Percentiles rank a stretch among this genome's conserved stretches.
Conservation (phyloP, 2,797 vertebrate species). For the Philypnodon macrostomus region DNA sequence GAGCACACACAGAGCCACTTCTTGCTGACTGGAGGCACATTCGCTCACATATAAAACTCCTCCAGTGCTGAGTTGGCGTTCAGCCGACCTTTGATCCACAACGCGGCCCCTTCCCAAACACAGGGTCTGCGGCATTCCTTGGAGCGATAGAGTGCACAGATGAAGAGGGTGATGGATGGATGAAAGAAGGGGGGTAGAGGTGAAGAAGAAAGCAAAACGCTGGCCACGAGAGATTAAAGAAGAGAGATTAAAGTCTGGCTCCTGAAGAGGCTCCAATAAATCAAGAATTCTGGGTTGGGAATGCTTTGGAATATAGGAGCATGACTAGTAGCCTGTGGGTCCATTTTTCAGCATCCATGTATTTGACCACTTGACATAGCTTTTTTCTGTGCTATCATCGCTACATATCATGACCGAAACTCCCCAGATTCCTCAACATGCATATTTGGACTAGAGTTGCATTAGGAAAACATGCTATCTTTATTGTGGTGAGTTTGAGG, state of each 20-base stretch:
- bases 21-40: constrained; percentile 16
- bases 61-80: constrained; percentile 65
- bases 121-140: constrained; percentile 69
- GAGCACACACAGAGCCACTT: constrained; percentile 3
- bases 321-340: constrained; percentile 35
- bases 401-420: constrained; percentile 45
- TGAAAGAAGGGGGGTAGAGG: constrained; percentile 56
- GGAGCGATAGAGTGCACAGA: constrained; percentile 60
- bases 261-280: constrained; percentile 66
- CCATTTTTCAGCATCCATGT: constrained; percentile 22
- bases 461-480: too few species aligned
- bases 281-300: constrained; percentile 67
- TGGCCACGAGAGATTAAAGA: constrained; percentile 68
- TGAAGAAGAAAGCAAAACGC: constrained; percentile 67
- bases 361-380: constrained; percentile 36
- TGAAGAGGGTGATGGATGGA: constrained; percentile 69
- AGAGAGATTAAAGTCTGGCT: constrained; percentile 69
- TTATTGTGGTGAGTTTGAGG: too few species aligned
- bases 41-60: constrained; percentile 25
- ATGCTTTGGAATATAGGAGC: constrained; percentile 29
- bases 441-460: too few species aligned
- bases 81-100: constrained; percentile 67
- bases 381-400: constrained; percentile 20
- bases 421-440: constrained; percentile 48
- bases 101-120: constrained; percentile 41